Base-by-base conservation (phyloP, 2,888 invertebrate genomes). In the Phaedon cochleariae region DNA sequence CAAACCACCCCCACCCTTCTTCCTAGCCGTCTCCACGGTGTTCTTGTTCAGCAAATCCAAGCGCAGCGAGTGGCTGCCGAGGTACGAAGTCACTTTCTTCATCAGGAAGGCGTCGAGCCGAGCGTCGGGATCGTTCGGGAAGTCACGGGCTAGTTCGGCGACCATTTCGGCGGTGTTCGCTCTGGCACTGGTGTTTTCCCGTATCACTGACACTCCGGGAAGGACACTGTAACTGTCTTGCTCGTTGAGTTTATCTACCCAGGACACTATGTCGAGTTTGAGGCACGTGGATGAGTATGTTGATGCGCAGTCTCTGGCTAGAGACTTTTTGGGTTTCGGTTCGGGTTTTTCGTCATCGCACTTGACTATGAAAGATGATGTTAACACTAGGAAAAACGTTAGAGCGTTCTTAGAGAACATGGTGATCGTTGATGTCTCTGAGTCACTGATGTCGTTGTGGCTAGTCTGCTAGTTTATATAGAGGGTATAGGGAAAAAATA, bases 121-220 rank as follows among this genome's bases (percentile, higher is more conserved):
- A 55, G 90, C 91, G 75, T 92, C 91, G 10, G 92, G 90, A 77
- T 92, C 92, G 51, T 90, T 89, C 0, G 92, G 92, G 76, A 92
- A 89, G 51, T 90, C 89, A 66, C 92, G 87, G 0, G 93, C 92
- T 2, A 93, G 82, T 78, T 93, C 92, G 0, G 91, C 90, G 70
- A 92, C 90, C 46, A 92, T 87, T 70, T 92, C 91, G 1, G 90
- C 86, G 1, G 86, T 87, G 53, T 89, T 89, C 26, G 88, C 85
- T 7, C 81, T 78, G 49, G 78, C 80, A 55, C 84, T 80, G 31
- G 77, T 76, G 15, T 86, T 87, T 78, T 92, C 91, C 68, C 90
- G 89, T 41, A 93, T 89, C 20, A 94, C 86, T 72, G 90, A 90
- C 0, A 94, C 86, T 67, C 94, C 94, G 0, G 93, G 91, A 7